These are phyloP conservation scores for Chrysotoxum bicinctum DNA, from an alignment of 2,888 invertebrate species.

Conservation along the genomic window DNA sequence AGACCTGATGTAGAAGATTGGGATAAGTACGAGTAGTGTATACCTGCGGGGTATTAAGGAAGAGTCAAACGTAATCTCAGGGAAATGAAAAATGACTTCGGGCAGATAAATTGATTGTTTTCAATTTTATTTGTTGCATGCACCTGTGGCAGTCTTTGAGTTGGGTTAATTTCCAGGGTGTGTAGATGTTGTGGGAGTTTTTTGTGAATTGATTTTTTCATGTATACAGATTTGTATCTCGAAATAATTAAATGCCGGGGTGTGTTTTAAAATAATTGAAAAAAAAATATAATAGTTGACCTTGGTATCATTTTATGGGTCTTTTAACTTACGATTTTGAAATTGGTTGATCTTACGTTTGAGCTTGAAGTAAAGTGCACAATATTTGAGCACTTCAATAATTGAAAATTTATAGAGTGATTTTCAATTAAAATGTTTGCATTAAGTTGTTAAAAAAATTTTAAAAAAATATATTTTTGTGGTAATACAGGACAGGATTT, in stretches of 20 bases:
- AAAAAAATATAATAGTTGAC: not conserved
- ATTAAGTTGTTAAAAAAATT: too few relatives aligned
- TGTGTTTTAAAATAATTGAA: not conserved
- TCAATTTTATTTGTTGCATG: slow-evolving; percentile 17
- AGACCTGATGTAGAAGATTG: not conserved
- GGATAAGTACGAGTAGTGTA: not conserved
- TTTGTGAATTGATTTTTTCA: not conserved
- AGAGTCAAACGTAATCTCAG: not conserved
- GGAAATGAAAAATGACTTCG: slow-evolving; percentile 58
- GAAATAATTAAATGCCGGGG: not conserved
- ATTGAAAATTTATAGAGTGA: too few relatives aligned
- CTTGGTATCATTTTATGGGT: not conserved
- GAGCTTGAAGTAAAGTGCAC: too few relatives aligned
- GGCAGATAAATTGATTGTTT: slow-evolving; percentile 30
- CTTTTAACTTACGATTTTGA: too few relatives aligned
- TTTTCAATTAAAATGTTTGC: too few relatives aligned
- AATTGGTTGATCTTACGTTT: too few relatives aligned
- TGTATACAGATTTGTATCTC: not conserved
- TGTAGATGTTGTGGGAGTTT: slow-evolving; percentile 5
- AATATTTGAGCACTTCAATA: too few relatives aligned
- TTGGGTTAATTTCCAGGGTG: not conserved
- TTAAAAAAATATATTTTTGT: too few relatives aligned
- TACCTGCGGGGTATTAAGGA: slow-evolving; percentile 17
- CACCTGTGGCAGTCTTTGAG: slow-evolving; percentile 13
- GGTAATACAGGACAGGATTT: too few relatives aligned